phyloP scores from a whole-genome alignment of 2,888 invertebrate species.

The Eubasilissa splendida region DNA sequence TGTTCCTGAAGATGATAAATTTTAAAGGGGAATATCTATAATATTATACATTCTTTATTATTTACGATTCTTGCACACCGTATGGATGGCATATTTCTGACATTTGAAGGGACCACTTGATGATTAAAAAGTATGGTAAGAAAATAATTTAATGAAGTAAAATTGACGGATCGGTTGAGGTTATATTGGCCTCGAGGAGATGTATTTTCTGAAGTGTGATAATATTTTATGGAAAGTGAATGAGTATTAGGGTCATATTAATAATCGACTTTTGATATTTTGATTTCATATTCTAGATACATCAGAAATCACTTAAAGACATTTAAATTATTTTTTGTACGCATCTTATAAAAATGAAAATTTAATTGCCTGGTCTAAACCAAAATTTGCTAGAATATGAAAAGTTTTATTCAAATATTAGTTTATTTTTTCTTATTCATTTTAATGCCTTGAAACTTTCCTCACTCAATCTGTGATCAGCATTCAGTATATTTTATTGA shows the following conservation, averaged over 20 bases:
- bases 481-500: neutral
- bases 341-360: too few relatives aligned
- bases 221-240: slow-evolving; percentile 10
- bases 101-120: slow-evolving; percentile 31
- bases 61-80: too few relatives aligned
- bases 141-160: slow-evolving; percentile 7
- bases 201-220: slow-evolving; percentile 20
- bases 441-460: slow-evolving; percentile 1
- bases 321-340: too few relatives aligned
- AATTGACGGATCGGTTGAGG: neutral
- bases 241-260: neutral
- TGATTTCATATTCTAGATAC: too few relatives aligned
- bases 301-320: too few relatives aligned
- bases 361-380: too few relatives aligned
- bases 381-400: too few relatives aligned
- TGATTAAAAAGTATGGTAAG: slow-evolving; percentile 18
- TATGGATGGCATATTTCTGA: neutral
- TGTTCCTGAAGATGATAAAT: too few relatives aligned
- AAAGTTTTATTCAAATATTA: too few relatives aligned
- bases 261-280: neutral
- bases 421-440: neutral
- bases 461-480: slow-evolving; percentile 14
- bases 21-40: too few relatives aligned
- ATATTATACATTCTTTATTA: too few relatives aligned
- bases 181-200: slow-evolving; percentile 11